phyloP scores from a whole-genome alignment of 1,140 invertebrate genomes.

The Drosophila setifemur region DNA sequence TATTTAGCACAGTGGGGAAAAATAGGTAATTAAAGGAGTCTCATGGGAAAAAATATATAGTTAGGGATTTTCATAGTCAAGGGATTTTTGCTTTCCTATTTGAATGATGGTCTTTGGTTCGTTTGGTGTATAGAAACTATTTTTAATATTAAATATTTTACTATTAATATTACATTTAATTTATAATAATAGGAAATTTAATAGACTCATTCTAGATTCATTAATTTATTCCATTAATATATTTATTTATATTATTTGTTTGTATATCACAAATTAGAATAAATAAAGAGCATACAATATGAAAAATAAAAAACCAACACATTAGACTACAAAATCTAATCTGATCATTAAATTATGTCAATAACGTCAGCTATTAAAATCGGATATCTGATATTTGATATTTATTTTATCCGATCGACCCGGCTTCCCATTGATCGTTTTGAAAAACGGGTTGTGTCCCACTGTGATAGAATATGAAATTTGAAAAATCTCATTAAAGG shows the following conservation, averaged over 20 bases:
- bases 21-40: not conserved
- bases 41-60: not conserved
- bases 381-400: constrained; percentile 10
- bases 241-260: too few species aligned
- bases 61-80: too few species aligned
- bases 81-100: not conserved
- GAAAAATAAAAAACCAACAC: not conserved
- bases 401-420: too few species aligned
- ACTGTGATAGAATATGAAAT: constrained; percentile 31
- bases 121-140: too few species aligned
- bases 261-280: not conserved
- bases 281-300: not conserved
- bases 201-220: too few species aligned
- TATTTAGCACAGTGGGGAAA: constrained; percentile 28
- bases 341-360: not conserved
- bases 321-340: too few species aligned
- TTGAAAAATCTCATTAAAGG: constrained; percentile 32
- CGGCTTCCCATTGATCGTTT: not conserved
- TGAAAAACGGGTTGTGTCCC: constrained; percentile 5
- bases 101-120: too few species aligned
- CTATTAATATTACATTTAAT: too few species aligned
- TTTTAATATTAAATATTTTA: too few species aligned
- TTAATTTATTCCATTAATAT: too few species aligned
- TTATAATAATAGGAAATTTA: too few species aligned
- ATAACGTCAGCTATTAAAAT: not conserved